Conservation (phyloP, 2,888 invertebrate genomes). For the Tetanocera ferruginea region DNA sequence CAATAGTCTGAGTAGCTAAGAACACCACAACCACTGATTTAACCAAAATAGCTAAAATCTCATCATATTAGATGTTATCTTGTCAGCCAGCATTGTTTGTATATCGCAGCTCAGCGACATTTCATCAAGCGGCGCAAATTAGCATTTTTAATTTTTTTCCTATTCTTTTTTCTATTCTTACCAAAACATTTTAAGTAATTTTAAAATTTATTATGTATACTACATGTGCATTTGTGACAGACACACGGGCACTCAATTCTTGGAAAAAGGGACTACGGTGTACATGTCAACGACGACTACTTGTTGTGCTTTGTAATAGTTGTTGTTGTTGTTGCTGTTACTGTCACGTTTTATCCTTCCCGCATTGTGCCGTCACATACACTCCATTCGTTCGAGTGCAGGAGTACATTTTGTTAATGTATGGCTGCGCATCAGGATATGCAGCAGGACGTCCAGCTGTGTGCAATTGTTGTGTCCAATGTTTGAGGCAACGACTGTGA, state of each 20-base stretch:
- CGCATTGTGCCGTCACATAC: slow-evolving; percentile 2
- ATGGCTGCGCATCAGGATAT: not conserved
- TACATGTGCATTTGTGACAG: not conserved
- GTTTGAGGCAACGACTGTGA: not conserved
- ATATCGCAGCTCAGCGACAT: not conserved
- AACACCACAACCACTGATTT: not conserved
- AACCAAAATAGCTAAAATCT: not conserved
- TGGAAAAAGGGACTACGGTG: not conserved
- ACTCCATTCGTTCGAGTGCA: not conserved
- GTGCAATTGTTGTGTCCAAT: not conserved
- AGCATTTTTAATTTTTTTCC: not conserved
- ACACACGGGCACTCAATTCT: not conserved
- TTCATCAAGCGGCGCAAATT: slow-evolving; percentile 11
- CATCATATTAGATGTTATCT: not conserved
- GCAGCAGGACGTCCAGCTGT: slow-evolving; percentile 7
- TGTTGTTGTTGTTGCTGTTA: slow-evolving; percentile 12
- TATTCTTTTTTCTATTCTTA: not conserved
- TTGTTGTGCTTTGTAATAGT: not conserved
- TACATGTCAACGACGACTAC: not conserved
- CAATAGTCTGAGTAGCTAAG: not conserved
- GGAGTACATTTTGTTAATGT: not conserved
- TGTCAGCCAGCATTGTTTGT: not conserved
- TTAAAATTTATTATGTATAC: not conserved
- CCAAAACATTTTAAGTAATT: not conserved
- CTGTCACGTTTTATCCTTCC: not conserved